Evolutionary conservation across 2,797 vertebrate genomes (phyloP).

Genomic region (Catharus ustulatus): DNA sequence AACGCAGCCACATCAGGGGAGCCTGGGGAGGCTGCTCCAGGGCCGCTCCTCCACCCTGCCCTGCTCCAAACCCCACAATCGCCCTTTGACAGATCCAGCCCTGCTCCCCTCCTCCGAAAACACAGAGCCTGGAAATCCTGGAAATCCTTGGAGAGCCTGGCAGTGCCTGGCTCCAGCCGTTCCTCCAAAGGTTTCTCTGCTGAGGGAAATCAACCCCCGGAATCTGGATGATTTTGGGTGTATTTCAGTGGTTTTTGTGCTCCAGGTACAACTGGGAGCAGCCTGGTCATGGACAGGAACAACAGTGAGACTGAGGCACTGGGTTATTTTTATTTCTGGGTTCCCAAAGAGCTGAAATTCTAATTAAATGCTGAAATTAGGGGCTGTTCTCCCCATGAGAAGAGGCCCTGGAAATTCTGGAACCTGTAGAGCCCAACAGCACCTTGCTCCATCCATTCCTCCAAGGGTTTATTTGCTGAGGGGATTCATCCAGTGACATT

Average conservation of each 20-base stretch:
- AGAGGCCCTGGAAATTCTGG: background rate
- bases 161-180: background rate
- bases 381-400: fast-evolving
- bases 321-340: background rate
- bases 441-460: background rate
- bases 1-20: background rate
- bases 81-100: background rate
- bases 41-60: background rate
- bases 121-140: background rate
- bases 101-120: background rate
- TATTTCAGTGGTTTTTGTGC: background rate
- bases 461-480: background rate
- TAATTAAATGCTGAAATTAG: background rate
- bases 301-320: fast-evolving
- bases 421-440: fast-evolving
- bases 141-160: fast-evolving
- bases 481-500: background rate
- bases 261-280: fast-evolving
- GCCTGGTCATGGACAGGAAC: background rate
- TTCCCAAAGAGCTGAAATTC: background rate
- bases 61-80: background rate
- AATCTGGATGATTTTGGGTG: background rate
- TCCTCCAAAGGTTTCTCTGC: background rate
- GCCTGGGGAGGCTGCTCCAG: background rate
- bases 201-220: background rate